Percentiles rank a stretch among this genome's conserved stretches.
phyloP scores from a whole-genome alignment of 2,888 invertebrate species.

The Hymenopus coronatus region DNA sequence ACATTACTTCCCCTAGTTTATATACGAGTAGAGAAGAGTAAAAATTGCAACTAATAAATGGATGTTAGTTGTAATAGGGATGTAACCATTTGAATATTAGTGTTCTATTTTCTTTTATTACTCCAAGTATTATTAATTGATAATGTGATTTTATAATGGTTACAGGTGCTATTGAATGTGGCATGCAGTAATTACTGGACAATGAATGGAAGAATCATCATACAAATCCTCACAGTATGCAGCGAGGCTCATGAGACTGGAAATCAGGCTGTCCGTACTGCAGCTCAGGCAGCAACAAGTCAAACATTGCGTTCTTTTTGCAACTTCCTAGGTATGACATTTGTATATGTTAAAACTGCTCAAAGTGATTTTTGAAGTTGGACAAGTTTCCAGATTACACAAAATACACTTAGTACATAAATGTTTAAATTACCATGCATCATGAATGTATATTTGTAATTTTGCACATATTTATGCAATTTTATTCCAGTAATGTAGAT shows the following conservation, averaged over 20 bases:
- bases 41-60: too few relatives aligned
- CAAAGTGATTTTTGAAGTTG: not conserved
- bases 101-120: too few relatives aligned
- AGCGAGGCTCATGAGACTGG: constrained; percentile 78
- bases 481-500: not conserved
- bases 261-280: constrained; percentile 77
- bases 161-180: constrained; percentile 76
- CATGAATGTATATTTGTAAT: too few relatives aligned
- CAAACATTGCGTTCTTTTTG: constrained; percentile 85
- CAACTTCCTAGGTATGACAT: constrained; percentile 64
- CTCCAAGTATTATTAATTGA: not conserved
- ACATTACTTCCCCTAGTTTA: too few relatives aligned
- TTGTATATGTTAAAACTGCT: not conserved
- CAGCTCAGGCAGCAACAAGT: constrained; percentile 85
- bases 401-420: not conserved
- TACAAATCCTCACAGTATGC: constrained; percentile 80
- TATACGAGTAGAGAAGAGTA: too few relatives aligned
- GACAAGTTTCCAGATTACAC: not conserved
- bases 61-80: too few relatives aligned
- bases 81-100: too few relatives aligned
- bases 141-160: constrained; percentile 4
- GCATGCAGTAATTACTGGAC: constrained; percentile 87
- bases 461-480: not conserved
- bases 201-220: constrained; percentile 83
- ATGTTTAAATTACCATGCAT: not conserved